Evolutionary conservation across 2,797 vertebrate species (phyloP).

Genomic region (Crenichthys baileyi): DNA sequence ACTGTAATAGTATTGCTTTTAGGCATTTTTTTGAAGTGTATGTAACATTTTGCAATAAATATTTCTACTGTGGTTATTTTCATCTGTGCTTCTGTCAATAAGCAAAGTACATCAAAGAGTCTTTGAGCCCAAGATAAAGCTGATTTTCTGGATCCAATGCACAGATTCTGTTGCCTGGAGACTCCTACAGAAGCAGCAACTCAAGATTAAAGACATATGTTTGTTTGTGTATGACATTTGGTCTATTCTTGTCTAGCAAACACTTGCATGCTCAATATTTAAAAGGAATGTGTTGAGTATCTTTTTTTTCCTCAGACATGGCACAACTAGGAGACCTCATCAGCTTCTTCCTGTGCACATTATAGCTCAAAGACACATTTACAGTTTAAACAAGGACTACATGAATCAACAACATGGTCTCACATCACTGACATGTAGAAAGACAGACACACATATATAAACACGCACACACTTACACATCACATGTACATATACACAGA

Average conservation of each 20-base stretch:
- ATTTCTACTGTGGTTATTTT: no score
- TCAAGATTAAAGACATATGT: slow-evolving; percentile 14
- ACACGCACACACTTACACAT: slow-evolving; percentile 62
- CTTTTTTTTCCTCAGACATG: slow-evolving; percentile 43
- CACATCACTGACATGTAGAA: slow-evolving; percentile 63
- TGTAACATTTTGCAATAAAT: no score
- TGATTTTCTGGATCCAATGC: slow-evolving; percentile 51
- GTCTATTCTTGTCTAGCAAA: slow-evolving; percentile 52
- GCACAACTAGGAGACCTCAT: slow-evolving; percentile 37
- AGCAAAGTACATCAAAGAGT: slow-evolving; percentile 20
- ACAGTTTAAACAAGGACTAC: slow-evolving; percentile 65
- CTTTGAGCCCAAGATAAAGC: slow-evolving; percentile 1
- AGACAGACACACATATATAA: slow-evolving; percentile 50
- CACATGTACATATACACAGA: slow-evolving; percentile 51
- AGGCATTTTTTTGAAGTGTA: no score
- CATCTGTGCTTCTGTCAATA: background rate
- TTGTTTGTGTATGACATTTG: slow-evolving; percentile 47
- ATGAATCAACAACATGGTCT: slow-evolving; percentile 36
- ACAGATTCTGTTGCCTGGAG: slow-evolving; percentile 77
- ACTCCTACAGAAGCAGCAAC: slow-evolving; percentile 62
- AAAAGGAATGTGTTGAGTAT: slow-evolving; percentile 69
- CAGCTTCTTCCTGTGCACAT: slow-evolving; percentile 61
- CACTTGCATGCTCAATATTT: slow-evolving; percentile 71
- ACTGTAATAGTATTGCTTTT: no score
- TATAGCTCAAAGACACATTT: slow-evolving; percentile 64